These are phyloP conservation scores for Pegea sp. DNA, from an alignment of 23 tunicate species.

Conservation along the genomic window DNA sequence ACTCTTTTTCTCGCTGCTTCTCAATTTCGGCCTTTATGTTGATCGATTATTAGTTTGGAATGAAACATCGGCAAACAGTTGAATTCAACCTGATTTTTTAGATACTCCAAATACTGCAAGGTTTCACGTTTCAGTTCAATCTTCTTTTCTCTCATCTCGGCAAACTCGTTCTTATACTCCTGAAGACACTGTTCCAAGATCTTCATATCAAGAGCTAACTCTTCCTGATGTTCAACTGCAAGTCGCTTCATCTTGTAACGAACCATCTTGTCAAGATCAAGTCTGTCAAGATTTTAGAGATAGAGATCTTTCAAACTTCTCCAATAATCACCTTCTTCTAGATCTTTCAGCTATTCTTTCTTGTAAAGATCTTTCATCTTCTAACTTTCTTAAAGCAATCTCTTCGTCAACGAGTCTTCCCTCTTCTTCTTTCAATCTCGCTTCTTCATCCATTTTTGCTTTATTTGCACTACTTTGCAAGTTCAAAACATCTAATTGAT, in stretches of 20 bases:
- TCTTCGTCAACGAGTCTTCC: conserved; percentile 41
- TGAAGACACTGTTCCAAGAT: conserved; percentile 84
- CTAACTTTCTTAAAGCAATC: conserved; percentile 32
- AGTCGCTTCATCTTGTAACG: conserved; percentile 27
- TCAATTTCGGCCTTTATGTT: conserved; percentile 67
- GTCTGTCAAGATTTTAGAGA: background rate
- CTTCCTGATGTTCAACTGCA: conserved; percentile 66
- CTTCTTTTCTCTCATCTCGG: conserved; percentile 32
- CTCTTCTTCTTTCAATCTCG: conserved; percentile 50
- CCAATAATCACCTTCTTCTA: conserved; percentile 18
- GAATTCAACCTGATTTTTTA: conserved; percentile 22
- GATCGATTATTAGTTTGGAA: background rate
- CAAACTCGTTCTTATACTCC: conserved; percentile 73
- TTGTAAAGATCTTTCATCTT: conserved; percentile 34
- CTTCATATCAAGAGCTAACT: conserved; percentile 93
- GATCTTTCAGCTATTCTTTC: conserved; percentile 28
- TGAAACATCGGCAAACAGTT: background rate
- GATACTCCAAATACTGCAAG: conserved; percentile 38
- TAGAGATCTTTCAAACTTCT: background rate
- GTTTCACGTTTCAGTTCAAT: conserved; percentile 36
- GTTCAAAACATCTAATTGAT: background rate
- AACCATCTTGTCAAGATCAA: background rate
- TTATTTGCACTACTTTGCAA: conserved; percentile 5
- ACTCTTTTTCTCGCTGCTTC: conserved; percentile 41
- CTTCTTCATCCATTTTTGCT: conserved; percentile 53